phyloP scores from a whole-genome alignment of 2,888 invertebrate species.

The Morpho achilles region DNA sequence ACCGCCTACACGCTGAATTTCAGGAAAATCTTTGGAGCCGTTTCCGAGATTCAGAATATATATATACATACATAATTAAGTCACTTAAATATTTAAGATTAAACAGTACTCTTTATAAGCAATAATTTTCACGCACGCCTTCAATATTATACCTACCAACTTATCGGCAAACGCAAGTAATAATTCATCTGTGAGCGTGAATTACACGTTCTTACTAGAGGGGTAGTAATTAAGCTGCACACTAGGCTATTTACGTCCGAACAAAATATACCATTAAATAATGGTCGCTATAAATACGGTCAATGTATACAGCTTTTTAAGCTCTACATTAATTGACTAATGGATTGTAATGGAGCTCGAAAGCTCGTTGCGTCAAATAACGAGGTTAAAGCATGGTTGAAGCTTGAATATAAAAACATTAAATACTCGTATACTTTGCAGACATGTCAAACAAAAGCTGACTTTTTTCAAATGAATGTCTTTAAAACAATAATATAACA shows the following conservation, averaged over 20 bases:
- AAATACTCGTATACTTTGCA: background rate
- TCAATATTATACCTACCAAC: conserved; percentile 1
- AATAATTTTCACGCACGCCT: background rate
- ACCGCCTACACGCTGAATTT: no score
- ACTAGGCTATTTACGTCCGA: conserved; percentile 8
- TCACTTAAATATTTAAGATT: no score
- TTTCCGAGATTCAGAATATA: no score
- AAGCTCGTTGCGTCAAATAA: conserved; percentile 19
- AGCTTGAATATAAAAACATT: conserved; percentile 12
- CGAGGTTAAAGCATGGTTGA: conserved; percentile 8
- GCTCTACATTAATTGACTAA: conserved; percentile 25
- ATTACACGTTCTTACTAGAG: conserved; percentile 7
- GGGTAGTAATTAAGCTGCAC: conserved; percentile 7
- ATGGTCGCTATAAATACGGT: conserved; percentile 11
- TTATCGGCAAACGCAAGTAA: conserved; percentile 4
- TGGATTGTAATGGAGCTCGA: conserved; percentile 24
- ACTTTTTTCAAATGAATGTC: no score
- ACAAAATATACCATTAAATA: conserved; percentile 11
- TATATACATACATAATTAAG: no score
- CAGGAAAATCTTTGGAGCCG: no score
- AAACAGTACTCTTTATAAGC: no score
- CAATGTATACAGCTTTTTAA: conserved; percentile 19
- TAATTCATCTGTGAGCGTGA: conserved; percentile 11
- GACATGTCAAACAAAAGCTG: no score
- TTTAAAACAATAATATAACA: background rate